Evolutionary conservation across 2,888 invertebrate genomes (phyloP).

Genomic region (Amorpha juglandis): DNA sequence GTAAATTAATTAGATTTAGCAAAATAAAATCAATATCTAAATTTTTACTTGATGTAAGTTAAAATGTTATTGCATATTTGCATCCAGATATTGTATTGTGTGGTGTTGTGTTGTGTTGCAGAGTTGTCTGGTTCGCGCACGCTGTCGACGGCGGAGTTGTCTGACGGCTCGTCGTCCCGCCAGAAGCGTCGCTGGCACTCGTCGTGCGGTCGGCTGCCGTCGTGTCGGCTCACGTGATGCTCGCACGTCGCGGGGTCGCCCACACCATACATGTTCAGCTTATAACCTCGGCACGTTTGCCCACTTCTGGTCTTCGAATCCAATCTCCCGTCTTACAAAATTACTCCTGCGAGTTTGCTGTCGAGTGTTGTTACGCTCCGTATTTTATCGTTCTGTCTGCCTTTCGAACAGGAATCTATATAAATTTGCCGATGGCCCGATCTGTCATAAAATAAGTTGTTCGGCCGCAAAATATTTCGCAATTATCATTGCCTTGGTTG

Average conservation of each 20-base stretch:
- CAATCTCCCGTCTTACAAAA: background rate
- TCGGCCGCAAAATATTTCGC: background rate
- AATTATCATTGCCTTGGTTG: background rate
- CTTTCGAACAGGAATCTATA: background rate
- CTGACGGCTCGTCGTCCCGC: constrained; percentile 67
- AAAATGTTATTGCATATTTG: no score
- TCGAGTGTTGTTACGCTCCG: background rate
- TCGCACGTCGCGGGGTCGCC: background rate
- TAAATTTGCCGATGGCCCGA: background rate
- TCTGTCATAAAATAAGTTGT: background rate
- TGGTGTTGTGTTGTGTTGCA: background rate
- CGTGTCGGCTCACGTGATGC: constrained; percentile 76
- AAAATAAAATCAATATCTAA: no score
- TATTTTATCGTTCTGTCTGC: background rate
- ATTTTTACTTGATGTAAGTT: no score
- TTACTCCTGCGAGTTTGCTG: background rate
- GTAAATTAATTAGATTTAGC: no score
- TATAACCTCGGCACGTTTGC: background rate
- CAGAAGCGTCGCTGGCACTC: constrained; percentile 79
- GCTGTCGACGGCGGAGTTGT: constrained; percentile 76
- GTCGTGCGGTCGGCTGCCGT: constrained; percentile 74
- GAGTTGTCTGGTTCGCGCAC: constrained; percentile 63
- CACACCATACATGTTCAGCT: background rate
- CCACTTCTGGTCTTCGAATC: background rate
- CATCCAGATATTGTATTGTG: no score